Percentiles rank a stretch among this genome's conserved stretches.
Conservation (phyloP, 2,888 invertebrate genomes). For the Tanytarsus gracilentus region DNA sequence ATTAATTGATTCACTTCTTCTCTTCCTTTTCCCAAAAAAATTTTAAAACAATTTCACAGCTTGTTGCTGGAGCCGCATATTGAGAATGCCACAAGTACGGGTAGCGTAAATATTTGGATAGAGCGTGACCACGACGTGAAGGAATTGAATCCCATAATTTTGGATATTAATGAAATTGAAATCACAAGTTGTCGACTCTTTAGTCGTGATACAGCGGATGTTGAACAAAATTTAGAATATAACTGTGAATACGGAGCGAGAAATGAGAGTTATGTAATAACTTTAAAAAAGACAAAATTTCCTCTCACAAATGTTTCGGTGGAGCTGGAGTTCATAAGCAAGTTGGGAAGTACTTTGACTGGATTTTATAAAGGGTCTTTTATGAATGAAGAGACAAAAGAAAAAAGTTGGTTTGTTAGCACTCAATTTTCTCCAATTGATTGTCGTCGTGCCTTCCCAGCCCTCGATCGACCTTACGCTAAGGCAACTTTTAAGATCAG, state of each 20-base stretch:
- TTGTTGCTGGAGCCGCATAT: conserved; percentile 41
- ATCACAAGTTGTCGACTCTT: conserved; percentile 5
- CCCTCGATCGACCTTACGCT: conserved; percentile 76
- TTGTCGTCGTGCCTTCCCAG: conserved; percentile 75
- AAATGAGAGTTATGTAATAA: conserved; percentile 38
- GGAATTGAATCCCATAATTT: conserved; percentile 39
- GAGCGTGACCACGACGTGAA: conserved; percentile 36
- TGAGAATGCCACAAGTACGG: conserved; percentile 37
- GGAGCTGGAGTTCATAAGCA: conserved; percentile 47
- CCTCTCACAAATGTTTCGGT: conserved; percentile 38
- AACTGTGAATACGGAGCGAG: conserved; percentile 36
- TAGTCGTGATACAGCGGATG: conserved; percentile 6
- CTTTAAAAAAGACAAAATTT: conserved; percentile 27
- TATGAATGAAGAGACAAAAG: conserved; percentile 38
- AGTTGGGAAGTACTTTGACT: conserved; percentile 48
- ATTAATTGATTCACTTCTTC: too few relatives aligned
- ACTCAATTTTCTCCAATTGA: conserved; percentile 75
- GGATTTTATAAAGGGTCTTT: conserved; percentile 49
- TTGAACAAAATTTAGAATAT: conserved; percentile 8
- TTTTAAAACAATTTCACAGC: conserved; percentile 33
- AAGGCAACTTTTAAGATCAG: conserved; percentile 67
- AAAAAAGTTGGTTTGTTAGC: conserved; percentile 60
- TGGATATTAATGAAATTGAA: conserved; percentile 39
- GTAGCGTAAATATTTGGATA: conserved; percentile 39
- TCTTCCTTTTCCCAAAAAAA: too few relatives aligned